phyloP scores from a whole-genome alignment of 2,797 vertebrate species.

The Cynopterus sphinx region DNA sequence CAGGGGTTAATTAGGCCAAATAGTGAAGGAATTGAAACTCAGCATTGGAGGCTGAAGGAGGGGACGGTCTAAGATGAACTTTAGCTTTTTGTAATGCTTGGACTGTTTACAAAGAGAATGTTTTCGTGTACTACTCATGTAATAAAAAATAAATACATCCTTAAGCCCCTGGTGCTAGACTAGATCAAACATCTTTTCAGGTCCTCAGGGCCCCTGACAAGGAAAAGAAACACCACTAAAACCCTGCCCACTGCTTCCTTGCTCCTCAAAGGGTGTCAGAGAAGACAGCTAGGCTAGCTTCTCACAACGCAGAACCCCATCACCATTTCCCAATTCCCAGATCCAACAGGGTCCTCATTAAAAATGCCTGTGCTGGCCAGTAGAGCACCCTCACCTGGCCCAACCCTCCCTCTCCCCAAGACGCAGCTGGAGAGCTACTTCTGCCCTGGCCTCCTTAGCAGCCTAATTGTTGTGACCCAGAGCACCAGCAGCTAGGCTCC shows the following conservation, averaged over 20 bases:
- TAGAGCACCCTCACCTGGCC: background rate
- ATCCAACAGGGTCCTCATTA: background rate
- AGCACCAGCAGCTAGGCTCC: background rate
- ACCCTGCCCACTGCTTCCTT: background rate
- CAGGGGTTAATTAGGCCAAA: slow-evolving; percentile 16
- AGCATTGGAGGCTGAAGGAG: background rate
- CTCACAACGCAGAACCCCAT: background rate
- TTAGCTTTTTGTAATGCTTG: background rate
- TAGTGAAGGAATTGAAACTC: background rate
- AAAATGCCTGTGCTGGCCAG: background rate
- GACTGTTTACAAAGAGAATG: slow-evolving; percentile 33
- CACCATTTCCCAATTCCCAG: background rate
- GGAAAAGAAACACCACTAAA: background rate
- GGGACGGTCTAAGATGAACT: background rate
- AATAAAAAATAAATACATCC: background rate
- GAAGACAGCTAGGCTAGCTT: background rate
- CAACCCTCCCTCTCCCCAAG: background rate
- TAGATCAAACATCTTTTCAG: background rate
- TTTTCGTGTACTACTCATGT: background rate
- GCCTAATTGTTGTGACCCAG: background rate
- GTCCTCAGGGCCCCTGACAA: background rate
- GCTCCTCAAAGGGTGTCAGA: background rate
- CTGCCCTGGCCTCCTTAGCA: background rate
- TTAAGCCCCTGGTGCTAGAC: background rate
- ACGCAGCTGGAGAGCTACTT: background rate